phyloP scores from a whole-genome alignment of 1,140 invertebrate genomes.

The Hylyphantes graminicola region DNA sequence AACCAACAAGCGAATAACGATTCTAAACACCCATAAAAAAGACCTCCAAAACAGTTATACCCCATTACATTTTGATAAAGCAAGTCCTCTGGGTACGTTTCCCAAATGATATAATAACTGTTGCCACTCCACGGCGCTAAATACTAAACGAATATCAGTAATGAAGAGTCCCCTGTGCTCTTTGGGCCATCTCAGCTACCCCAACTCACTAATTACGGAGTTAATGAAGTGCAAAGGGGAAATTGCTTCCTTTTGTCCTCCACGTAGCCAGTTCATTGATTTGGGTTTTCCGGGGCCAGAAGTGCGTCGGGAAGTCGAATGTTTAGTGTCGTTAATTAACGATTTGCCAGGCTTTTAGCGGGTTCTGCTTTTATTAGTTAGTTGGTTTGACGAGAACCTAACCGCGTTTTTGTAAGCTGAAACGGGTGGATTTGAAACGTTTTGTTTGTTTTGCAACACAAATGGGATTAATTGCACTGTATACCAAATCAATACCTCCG shows the following conservation, averaged over 20 bases:
- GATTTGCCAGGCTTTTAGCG: conserved; percentile 1
- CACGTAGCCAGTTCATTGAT: conserved; percentile 12
- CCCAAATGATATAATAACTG: conserved; percentile 10
- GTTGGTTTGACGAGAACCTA: too few relatives aligned
- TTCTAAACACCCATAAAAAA: too few relatives aligned
- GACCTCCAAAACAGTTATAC: too few relatives aligned
- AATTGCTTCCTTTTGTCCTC: conserved; percentile 23
- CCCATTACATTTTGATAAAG: conserved; percentile 8
- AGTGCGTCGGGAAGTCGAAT: conserved; percentile 13
- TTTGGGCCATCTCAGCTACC: background rate
- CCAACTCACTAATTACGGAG: conserved; percentile 40
- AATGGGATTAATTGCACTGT: too few relatives aligned
- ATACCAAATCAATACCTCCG: too few relatives aligned
- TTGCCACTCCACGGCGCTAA: background rate
- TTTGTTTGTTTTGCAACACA: too few relatives aligned
- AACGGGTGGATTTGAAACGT: too few relatives aligned
- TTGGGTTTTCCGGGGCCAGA: conserved; percentile 28
- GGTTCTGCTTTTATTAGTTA: too few relatives aligned
- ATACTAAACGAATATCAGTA: conserved; percentile 32
- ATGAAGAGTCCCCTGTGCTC: conserved; percentile 40
- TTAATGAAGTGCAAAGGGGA: conserved; percentile 50
- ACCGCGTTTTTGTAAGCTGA: too few relatives aligned
- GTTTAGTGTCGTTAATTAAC: conserved; percentile 38
- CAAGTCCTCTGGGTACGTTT: background rate
- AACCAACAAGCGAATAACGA: too few relatives aligned